phyloP scores from a whole-genome alignment of 2,113 vertebrate species.

The Perognathus longimembris region DNA sequence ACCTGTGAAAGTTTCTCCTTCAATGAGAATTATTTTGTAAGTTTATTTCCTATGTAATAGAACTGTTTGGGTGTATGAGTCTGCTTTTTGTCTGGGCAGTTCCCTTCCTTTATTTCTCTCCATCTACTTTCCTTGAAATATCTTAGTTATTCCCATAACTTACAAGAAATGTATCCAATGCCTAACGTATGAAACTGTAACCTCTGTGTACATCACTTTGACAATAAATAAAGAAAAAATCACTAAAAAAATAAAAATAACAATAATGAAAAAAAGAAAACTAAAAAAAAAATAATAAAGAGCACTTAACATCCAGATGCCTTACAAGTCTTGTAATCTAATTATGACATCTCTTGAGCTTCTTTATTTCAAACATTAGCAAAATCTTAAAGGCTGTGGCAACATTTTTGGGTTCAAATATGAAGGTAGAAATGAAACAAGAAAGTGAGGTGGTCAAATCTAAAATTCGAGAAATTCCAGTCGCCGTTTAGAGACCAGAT shows the following conservation, averaged over 20 bases:
- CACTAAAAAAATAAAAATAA: too few relatives aligned
- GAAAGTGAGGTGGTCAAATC: background rate
- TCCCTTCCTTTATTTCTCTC: background rate
- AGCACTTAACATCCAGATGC: background rate
- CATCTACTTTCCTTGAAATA: background rate
- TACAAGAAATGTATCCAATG: too few relatives aligned
- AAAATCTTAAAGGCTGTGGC: background rate
- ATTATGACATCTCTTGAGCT: constrained; percentile 5
- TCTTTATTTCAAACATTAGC: constrained; percentile 20
- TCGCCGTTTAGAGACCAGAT: background rate
- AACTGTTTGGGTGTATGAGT: background rate
- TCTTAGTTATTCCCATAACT: background rate
- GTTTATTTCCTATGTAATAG: background rate
- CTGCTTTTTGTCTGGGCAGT: background rate
- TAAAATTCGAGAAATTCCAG: background rate
- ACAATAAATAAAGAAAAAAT: too few relatives aligned
- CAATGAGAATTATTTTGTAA: background rate
- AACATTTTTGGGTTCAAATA: constrained; percentile 7
- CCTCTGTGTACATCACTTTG: too few relatives aligned
- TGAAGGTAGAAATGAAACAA: constrained; percentile 6
- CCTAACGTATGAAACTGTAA: too few relatives aligned
- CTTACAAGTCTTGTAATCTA: constrained; percentile 22
- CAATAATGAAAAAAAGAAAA: too few relatives aligned
- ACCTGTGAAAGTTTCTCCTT: background rate
- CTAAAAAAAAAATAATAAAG: too few relatives aligned